These are phyloP conservation scores for Polietes domitor DNA, from an alignment of 2,888 invertebrate species.

Conservation along the genomic window DNA sequence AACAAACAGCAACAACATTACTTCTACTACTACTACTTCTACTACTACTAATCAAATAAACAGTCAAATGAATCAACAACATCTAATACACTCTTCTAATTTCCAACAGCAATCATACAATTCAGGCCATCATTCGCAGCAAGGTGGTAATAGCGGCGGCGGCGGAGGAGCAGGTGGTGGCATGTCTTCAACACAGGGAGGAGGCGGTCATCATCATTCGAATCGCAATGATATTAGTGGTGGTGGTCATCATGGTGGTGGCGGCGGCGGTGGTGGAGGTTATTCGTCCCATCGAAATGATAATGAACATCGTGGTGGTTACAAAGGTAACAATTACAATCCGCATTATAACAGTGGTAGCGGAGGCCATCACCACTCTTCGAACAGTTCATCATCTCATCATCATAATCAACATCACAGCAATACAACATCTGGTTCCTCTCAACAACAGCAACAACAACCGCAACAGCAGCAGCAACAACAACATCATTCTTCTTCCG, in stretches of 20 bases:
- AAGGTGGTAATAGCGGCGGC: constrained; percentile 69
- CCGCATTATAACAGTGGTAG: constrained; percentile 73
- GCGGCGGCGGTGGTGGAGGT: constrained; percentile 69
- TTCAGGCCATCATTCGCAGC: constrained; percentile 71
- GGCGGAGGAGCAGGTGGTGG: constrained; percentile 49
- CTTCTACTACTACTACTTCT: constrained; percentile 62
- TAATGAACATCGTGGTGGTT: constrained; percentile 76
- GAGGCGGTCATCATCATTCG: constrained; percentile 60
- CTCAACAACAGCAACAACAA: constrained; percentile 68
- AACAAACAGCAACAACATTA: constrained; percentile 51
- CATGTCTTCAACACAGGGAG: constrained; percentile 58
- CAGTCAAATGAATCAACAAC: constrained; percentile 69
- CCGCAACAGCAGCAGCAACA: constrained; percentile 52
- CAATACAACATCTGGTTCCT: constrained; percentile 56
- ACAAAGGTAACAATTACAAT: constrained; percentile 78
- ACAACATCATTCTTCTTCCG: constrained; percentile 65
- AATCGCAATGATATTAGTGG: constrained; percentile 67
- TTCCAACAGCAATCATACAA: constrained; percentile 73
- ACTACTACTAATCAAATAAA: constrained; percentile 66
- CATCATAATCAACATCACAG: constrained; percentile 71
- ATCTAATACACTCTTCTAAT: constrained; percentile 71
- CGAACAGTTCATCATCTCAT: constrained; percentile 62
- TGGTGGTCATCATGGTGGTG: constrained; percentile 71
- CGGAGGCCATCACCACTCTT: constrained; percentile 72
- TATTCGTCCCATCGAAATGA: constrained; percentile 74